phyloP scores from a whole-genome alignment of 2,888 invertebrate genomes.

The Agrotis ipsilon region DNA sequence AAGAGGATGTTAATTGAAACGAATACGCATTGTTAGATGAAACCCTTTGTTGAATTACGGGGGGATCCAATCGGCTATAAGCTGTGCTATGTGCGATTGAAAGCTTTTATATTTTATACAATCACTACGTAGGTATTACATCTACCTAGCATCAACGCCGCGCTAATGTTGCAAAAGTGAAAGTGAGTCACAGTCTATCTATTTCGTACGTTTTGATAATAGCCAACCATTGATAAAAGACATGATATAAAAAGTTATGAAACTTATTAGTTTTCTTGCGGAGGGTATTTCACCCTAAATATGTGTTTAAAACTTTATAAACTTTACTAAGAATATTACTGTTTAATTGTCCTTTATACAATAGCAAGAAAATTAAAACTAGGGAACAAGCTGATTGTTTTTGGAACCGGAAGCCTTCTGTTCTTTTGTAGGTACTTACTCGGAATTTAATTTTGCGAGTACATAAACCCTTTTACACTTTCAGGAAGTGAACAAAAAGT shows the following conservation, averaged over 20 bases:
- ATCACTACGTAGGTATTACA: neutral
- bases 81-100: neutral
- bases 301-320: neutral
- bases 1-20: conserved; percentile 58
- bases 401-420: neutral
- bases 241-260: neutral
- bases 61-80: conserved; percentile 6
- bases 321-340: neutral
- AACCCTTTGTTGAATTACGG: conserved; percentile 18
- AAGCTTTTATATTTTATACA: neutral
- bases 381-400: neutral
- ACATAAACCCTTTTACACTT: conserved; percentile 15
- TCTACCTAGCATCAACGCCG: neutral
- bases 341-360: neutral
- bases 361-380: neutral
- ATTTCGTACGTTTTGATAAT: conserved; percentile 2
- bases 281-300: neutral
- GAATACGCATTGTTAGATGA: conserved; percentile 36
- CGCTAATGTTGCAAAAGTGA: conserved; percentile 19
- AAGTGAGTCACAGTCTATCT: conserved; percentile 13
- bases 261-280: neutral
- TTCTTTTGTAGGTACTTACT: neutral
- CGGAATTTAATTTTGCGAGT: conserved; percentile 10
- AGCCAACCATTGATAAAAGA: neutral
- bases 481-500: conserved; percentile 3